Percentiles rank a stretch among this genome's conserved stretches.
Conservation (phyloP, 2,888 invertebrate species). For the Drosophila silvestris region DNA sequence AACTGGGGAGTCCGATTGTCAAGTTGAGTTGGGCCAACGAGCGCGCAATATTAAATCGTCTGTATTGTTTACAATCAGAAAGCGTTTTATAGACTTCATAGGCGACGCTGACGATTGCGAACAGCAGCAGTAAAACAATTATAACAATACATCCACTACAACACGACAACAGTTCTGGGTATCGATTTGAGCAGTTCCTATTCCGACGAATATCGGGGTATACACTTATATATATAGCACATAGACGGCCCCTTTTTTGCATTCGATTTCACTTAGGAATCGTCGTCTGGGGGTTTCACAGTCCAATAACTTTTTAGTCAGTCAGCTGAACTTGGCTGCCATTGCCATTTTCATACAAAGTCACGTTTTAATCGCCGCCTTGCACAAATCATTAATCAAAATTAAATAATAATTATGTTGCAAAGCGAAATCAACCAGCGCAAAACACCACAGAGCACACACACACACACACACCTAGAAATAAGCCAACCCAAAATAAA, state of each 20-base stretch:
- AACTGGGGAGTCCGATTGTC: conserved; percentile 52
- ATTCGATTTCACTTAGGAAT: conserved; percentile 38
- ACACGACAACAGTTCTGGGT: conserved; percentile 29
- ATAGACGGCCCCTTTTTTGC: conserved; percentile 1
- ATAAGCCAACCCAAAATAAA: conserved; percentile 28
- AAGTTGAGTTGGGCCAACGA: conserved; percentile 54
- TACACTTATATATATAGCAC: background rate
- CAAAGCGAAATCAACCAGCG: conserved; percentile 47
- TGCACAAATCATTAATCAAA: conserved; percentile 80
- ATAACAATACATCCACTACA: background rate
- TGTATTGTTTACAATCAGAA: conserved; percentile 80
- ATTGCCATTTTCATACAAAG: conserved; percentile 60
- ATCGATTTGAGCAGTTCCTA: conserved; percentile 63
- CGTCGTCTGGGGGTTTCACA: conserved; percentile 52
- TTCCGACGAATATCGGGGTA: conserved; percentile 44
- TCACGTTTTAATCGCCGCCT: conserved; percentile 77
- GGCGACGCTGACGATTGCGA: conserved; percentile 46
- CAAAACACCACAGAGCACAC: conserved; percentile 13
- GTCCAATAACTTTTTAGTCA: conserved; percentile 44
- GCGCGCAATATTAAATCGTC: conserved; percentile 79
- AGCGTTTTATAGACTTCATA: conserved; percentile 78
- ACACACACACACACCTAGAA: conserved; percentile 11
- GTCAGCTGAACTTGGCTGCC: conserved; percentile 21
- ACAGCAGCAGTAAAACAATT: conserved; percentile 19
- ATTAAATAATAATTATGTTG: conserved; percentile 78